A percentile compares a stretch with the other conserved stretches of the same genome.
These are phyloP conservation scores for Ormia ochracea DNA, from an alignment of 2,888 invertebrate species.

Conservation along the genomic window DNA sequence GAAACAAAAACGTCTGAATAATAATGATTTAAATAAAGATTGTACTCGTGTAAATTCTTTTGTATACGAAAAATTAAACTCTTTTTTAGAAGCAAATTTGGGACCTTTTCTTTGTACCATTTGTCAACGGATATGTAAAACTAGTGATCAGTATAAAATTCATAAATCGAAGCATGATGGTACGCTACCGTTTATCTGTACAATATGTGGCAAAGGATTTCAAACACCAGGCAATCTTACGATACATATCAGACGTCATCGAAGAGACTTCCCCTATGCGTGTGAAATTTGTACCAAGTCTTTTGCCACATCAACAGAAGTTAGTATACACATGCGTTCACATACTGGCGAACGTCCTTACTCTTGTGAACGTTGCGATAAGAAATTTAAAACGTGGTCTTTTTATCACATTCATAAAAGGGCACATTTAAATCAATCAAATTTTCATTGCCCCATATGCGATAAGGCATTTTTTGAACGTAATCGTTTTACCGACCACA, in stretches of 20 bases:
- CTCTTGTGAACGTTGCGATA: constrained; percentile 70
- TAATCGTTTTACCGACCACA: constrained; percentile 72
- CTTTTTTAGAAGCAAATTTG: constrained; percentile 68
- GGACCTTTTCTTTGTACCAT: constrained; percentile 71
- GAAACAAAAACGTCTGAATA: constrained; percentile 66
- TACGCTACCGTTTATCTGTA: constrained; percentile 70
- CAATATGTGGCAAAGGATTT: constrained; percentile 71
- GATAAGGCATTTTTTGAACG: constrained; percentile 73
- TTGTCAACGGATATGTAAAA: constrained; percentile 68
- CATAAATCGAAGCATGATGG: constrained; percentile 70
- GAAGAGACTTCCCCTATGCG: constrained; percentile 71
- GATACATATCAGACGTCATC: constrained; percentile 70
- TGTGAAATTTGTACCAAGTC: constrained; percentile 71
- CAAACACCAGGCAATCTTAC: constrained; percentile 71
- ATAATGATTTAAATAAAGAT: background rate
- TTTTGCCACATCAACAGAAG: constrained; percentile 72
- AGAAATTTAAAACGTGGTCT: constrained; percentile 73
- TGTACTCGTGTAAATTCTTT: too few species aligned
- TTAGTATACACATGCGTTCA: constrained; percentile 71
- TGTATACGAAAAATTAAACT: constrained; percentile 66
- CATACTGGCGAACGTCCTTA: constrained; percentile 73
- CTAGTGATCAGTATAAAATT: constrained; percentile 72
- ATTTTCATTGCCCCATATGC: constrained; percentile 71
- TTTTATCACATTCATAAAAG: constrained; percentile 72
- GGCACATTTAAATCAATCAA: constrained; percentile 70